Conservation (phyloP, 2,888 invertebrate genomes). For the Drosophila picticornis region DNA sequence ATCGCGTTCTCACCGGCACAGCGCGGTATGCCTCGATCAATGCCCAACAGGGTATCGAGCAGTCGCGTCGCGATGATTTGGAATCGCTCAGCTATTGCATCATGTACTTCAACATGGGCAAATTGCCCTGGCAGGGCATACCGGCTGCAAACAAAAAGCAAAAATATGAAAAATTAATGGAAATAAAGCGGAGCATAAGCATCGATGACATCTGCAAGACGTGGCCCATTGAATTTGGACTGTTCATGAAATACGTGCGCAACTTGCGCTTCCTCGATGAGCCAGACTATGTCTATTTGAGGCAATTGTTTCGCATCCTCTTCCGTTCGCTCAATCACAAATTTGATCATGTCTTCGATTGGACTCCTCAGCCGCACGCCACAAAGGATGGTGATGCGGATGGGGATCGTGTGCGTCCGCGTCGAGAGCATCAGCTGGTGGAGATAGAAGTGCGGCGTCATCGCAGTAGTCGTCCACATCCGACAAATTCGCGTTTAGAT, state of each 20-base stretch:
- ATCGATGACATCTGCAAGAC: constrained; percentile 98
- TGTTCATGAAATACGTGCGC: constrained; percentile 99
- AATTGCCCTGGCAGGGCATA: constrained; percentile 98
- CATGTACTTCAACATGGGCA: constrained; percentile 98
- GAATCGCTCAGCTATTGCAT: constrained; percentile 99
- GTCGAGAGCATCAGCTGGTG: constrained; percentile 16
- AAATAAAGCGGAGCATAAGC: constrained; percentile 99
- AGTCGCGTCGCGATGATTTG: constrained; percentile 99
- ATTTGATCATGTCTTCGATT: constrained; percentile 99
- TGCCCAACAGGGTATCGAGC: constrained; percentile 99
- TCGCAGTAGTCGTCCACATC: constrained; percentile 8
- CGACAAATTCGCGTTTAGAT: neutral
- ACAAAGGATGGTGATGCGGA: constrained; percentile 36
- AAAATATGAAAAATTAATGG: constrained; percentile 99
- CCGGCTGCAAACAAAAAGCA: constrained; percentile 98
- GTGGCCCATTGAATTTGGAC: constrained; percentile 98
- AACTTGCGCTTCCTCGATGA: constrained; percentile 98
- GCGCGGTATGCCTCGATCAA: constrained; percentile 99
- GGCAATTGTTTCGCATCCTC: constrained; percentile 93
- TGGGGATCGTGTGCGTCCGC: constrained; percentile 21
- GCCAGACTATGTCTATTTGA: constrained; percentile 99
- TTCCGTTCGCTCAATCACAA: constrained; percentile 99
- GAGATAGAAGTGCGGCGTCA: constrained; percentile 21
- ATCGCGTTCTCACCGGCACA: constrained; percentile 97
- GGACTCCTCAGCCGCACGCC: constrained; percentile 98